Percentiles rank a stretch among this genome's conserved stretches.
Evolutionary conservation across 2,797 vertebrate genomes (phyloP).

Genomic region (Chloroceryle amazona): DNA sequence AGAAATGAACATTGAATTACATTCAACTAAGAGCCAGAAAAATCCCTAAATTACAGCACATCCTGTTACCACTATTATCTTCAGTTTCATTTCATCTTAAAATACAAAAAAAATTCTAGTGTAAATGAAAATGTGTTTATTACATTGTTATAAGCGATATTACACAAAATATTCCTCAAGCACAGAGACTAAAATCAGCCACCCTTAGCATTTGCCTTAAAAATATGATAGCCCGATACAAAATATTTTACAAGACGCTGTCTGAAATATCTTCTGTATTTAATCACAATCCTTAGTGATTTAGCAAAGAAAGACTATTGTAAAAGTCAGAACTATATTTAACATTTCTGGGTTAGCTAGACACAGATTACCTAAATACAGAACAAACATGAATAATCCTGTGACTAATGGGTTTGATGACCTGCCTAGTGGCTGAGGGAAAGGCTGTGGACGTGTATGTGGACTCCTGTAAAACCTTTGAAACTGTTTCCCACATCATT

Average conservation of each 20-base stretch:
- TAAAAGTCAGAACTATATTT: slow-evolving; percentile 10
- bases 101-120: not conserved
- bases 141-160: not conserved
- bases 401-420: not conserved
- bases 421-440: too few relatives aligned
- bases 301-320: not conserved
- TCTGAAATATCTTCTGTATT: not conserved
- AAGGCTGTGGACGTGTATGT: too few relatives aligned
- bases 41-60: not conserved
- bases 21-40: not conserved
- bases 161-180: not conserved
- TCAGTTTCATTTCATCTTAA: not conserved
- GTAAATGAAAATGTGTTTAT: not conserved
- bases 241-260: not conserved
- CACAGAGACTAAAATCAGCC: not conserved
- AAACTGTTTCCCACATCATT: too few relatives aligned
- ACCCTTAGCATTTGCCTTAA: not conserved
- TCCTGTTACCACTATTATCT: not conserved
- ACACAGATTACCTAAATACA: not conserved
- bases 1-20: not conserved
- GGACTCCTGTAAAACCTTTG: too few relatives aligned
- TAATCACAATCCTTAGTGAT: slow-evolving; percentile 25
- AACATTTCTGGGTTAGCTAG: slow-evolving; percentile 6
- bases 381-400: not conserved
- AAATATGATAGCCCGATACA: not conserved